Conservation (phyloP, 2,797 vertebrate species). For the Acanthiza pusilla region DNA sequence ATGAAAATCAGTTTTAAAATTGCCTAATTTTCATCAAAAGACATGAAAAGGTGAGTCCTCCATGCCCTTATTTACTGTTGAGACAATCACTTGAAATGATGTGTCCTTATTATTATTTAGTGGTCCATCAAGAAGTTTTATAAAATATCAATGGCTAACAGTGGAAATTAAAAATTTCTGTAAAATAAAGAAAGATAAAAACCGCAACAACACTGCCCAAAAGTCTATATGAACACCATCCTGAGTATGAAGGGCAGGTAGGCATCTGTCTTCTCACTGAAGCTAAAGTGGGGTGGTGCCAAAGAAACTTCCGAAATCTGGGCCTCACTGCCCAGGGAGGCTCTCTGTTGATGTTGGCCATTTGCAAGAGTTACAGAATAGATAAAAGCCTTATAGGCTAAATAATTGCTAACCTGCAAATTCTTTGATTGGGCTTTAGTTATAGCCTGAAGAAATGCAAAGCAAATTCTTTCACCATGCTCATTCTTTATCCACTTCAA, state of each 20-base stretch:
- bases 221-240: not conserved
- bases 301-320: not conserved
- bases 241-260: not conserved
- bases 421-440: not conserved
- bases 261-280: not conserved
- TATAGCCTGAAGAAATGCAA: not conserved
- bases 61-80: not conserved
- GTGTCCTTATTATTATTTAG: not conserved
- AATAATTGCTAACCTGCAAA: not conserved
- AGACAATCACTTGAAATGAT: not conserved
- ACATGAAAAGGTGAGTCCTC: not conserved
- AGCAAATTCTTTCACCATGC: not conserved
- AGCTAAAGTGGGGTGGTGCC: not conserved
- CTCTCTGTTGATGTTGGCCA: not conserved
- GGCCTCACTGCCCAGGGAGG: not conserved
- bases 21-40: not conserved
- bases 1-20: not conserved
- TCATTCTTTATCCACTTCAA: not conserved
- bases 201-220: not conserved
- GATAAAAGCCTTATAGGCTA: not conserved
- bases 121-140: not conserved
- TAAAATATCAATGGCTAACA: not conserved
- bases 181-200: not conserved
- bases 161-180: not conserved
- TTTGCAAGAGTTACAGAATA: not conserved